A percentile compares a stretch with the other conserved stretches of the same genome.
phyloP scores from a whole-genome alignment of 1,140 invertebrate genomes.

The Archivesica marissinica region DNA sequence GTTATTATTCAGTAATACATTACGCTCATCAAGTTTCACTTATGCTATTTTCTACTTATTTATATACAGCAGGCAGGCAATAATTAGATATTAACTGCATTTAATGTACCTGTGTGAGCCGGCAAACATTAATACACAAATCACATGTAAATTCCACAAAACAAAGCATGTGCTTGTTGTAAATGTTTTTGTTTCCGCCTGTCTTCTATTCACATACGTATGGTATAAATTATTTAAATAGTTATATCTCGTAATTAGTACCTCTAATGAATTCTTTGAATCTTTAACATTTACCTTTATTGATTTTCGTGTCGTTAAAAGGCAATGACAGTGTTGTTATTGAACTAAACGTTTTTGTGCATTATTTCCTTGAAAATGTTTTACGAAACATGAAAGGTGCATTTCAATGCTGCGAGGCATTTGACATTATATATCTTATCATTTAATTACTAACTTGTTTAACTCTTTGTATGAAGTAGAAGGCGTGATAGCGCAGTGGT shows the following conservation, averaged over 20 bases:
- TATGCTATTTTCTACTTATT: background rate
- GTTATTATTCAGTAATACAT: constrained; percentile 5
- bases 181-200: constrained; percentile 17
- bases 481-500: too few species aligned
- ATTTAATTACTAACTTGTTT: too few species aligned
- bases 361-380: constrained; percentile 12
- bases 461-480: too few species aligned
- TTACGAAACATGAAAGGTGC: too few species aligned
- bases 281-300: constrained; percentile 29
- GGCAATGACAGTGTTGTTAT: background rate
- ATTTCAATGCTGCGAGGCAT: too few species aligned
- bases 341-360: background rate
- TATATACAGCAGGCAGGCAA: constrained; percentile 16
- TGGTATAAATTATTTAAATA: background rate
- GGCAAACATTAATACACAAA: constrained; percentile 17
- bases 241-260: too few species aligned
- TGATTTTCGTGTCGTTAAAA: background rate
- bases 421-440: too few species aligned
- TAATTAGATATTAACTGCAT: constrained; percentile 24
- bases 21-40: constrained; percentile 20
- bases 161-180: constrained; percentile 12
- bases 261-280: constrained; percentile 38
- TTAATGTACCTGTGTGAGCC: background rate
- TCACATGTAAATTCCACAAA: constrained; percentile 12
- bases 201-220: background rate